Percentiles rank a stretch among this genome's conserved stretches.
Evolutionary conservation across 2,113 vertebrate genomes (phyloP).

Genomic region (Sprattus sprattus): DNA sequence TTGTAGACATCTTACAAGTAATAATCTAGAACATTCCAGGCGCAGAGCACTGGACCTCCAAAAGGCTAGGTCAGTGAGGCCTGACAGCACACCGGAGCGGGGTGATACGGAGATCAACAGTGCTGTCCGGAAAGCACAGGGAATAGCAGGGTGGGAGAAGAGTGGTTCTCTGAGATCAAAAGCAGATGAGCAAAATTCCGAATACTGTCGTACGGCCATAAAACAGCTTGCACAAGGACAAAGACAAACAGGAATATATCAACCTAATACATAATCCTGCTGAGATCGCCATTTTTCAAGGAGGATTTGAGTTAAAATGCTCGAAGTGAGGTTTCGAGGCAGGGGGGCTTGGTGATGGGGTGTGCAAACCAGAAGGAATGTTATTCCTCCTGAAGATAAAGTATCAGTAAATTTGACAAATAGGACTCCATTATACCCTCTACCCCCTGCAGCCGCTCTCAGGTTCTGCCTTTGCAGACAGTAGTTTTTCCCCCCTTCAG

Average conservation of each 20-base stretch:
- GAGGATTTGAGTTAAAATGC: constrained; percentile 20
- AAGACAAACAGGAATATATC: constrained; percentile 36
- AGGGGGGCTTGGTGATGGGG: background rate
- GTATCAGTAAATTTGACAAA: constrained; percentile 26
- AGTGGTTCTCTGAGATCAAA: constrained; percentile 32
- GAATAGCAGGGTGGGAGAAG: background rate
- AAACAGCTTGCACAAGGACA: constrained; percentile 34
- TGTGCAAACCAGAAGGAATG: constrained; percentile 32
- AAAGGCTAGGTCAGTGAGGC: constrained; percentile 5
- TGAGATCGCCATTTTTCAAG: constrained; percentile 31
- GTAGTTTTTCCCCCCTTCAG: background rate
- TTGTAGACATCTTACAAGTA: background rate
- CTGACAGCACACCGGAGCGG: constrained; percentile 5
- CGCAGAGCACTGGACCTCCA: constrained; percentile 9
- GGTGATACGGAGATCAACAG: constrained; percentile 26
- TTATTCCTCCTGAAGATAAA: constrained; percentile 39
- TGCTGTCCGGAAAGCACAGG: background rate
- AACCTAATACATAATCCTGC: constrained; percentile 32
- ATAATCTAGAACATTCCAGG: constrained; percentile 36
- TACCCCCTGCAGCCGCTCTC: constrained; percentile 4
- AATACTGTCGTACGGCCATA: constrained; percentile 25
- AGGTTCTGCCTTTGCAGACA: background rate
- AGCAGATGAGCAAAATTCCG: constrained; percentile 37
- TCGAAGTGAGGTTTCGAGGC: constrained; percentile 25
- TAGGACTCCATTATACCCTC: background rate